Base-by-base conservation (phyloP, 2,888 invertebrate species). In the Mesochorus sp. region DNA sequence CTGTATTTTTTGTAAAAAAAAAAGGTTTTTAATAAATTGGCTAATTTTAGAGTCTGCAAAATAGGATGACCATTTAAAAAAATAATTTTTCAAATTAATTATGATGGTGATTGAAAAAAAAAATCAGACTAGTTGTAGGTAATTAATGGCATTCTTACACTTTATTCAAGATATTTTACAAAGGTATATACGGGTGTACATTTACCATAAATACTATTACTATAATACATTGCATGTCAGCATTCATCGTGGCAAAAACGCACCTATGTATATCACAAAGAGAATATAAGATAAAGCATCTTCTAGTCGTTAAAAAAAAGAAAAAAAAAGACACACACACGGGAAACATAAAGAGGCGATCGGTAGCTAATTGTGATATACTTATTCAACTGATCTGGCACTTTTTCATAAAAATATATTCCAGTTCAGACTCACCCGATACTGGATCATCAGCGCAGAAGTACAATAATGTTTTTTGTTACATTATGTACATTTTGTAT, bases 151-250 rank as follows among this genome's bases (percentile, higher is more conserved):
- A n/a, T n/a, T n/a, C n/a, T n/a, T n/a, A n/a, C n/a, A n/a, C n/a
- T n/a, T n/a, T n/a, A n/a, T n/a, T n/a, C n/a, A n/a, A n/a, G n/a
- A 53, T 44, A 37, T 37, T 74, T 70, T 66, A 71, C 75, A 71
- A 51, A 49, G 59, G 71, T 74, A 79, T 28, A 61, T 51, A 61
- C 49, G 21, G 71, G 49, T 78, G 70, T 66, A 66, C 44, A 70
- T 70, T 53, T 49, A 77, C 47, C 73, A 80, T 76, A 79, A 79
- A 83, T 80, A 80, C 81, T 75, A 80, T 78, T 62, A 82, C 78
- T 82, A 84, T 81, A 80, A 82, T 81, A 80, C 70, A 80, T 49
- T 72, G 80, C 53, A 64, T 8, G 61, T 57, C 57, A 55, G 24
- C 62, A 21, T 70, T 74, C 66, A 37, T 71, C 31, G 6, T 39